Evolutionary conservation across 2,888 invertebrate species (phyloP).

Genomic region (Rotaria macrura): DNA sequence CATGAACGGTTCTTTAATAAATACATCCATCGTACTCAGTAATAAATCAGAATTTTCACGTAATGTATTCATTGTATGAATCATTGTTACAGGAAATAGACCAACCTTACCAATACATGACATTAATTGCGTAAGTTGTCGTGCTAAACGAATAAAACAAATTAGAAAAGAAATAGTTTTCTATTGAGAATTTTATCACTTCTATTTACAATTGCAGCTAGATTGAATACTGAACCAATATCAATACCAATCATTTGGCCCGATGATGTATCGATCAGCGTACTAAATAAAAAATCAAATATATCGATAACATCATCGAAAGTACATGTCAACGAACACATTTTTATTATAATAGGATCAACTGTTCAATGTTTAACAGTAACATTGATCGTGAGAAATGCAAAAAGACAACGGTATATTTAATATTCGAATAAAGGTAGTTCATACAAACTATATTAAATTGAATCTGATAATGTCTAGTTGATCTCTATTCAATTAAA

Average conservation of each 20-base stretch:
- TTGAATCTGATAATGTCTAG: too few relatives aligned
- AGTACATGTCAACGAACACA: too few relatives aligned
- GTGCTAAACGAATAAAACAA: constrained; percentile 63
- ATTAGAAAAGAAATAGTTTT: constrained; percentile 43
- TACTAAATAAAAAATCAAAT: background rate
- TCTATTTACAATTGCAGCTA: constrained; percentile 54
- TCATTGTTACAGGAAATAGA: constrained; percentile 56
- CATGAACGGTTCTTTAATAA: constrained; percentile 62
- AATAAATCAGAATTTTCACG: constrained; percentile 55
- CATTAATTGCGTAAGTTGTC: constrained; percentile 59
- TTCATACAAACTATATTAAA: too few relatives aligned
- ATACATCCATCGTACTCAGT: constrained; percentile 61
- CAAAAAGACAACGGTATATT: too few relatives aligned
- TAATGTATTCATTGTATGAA: constrained; percentile 56
- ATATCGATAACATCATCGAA: too few relatives aligned
- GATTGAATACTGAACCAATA: constrained; percentile 65
- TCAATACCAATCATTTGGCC: constrained; percentile 61
- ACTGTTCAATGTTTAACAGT: too few relatives aligned
- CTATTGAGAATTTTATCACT: background rate
- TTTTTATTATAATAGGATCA: too few relatives aligned
- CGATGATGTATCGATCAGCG: constrained; percentile 54
- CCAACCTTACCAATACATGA: constrained; percentile 58
- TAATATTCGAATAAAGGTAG: too few relatives aligned
- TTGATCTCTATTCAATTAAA: too few relatives aligned
- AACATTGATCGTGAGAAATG: too few relatives aligned